Percentiles rank a stretch among this genome's conserved stretches.
Evolutionary conservation across 1,140 invertebrate species (phyloP).

Genomic region (Drosophila sp.): DNA sequence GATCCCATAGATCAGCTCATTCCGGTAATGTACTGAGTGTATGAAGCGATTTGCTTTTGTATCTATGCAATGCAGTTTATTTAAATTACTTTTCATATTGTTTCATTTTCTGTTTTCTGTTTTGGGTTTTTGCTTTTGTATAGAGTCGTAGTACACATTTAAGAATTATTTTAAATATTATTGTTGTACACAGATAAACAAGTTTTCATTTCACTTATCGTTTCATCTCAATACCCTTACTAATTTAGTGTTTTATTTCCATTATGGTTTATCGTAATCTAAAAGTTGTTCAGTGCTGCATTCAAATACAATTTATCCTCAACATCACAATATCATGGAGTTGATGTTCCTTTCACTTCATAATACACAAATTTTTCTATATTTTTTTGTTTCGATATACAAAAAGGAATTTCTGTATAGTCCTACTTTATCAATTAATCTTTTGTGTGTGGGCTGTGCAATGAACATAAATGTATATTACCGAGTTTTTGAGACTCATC

Average conservation of each 20-base stretch:
- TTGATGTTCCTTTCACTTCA: constrained; percentile 15
- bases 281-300: constrained; percentile 68
- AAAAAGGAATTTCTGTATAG: constrained; percentile 21
- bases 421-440: constrained; percentile 12
- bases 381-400: constrained; percentile 19
- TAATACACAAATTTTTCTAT: constrained; percentile 3
- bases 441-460: constrained; percentile 33
- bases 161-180: constrained; percentile 78
- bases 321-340: constrained; percentile 25
- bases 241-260: constrained; percentile 35
- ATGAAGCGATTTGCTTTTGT: constrained; percentile 24
- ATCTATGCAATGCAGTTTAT: constrained; percentile 41
- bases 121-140: constrained; percentile 38
- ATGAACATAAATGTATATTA: constrained; percentile 29
- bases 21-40: constrained; percentile 33
- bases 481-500: constrained; percentile 15
- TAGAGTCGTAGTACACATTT: constrained; percentile 76
- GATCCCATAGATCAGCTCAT: constrained; percentile 17
- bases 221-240: constrained; percentile 31
- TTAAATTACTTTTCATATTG: constrained; percentile 11
- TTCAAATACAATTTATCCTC: constrained; percentile 50
- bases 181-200: constrained; percentile 83
- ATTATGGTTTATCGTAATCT: constrained; percentile 52
- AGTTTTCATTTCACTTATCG: constrained; percentile 72
- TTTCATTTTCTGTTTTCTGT: constrained; percentile 19